Evolutionary conservation across 2,888 invertebrate genomes (phyloP).

Genomic region (Caenorhabditis sulstoni): DNA sequence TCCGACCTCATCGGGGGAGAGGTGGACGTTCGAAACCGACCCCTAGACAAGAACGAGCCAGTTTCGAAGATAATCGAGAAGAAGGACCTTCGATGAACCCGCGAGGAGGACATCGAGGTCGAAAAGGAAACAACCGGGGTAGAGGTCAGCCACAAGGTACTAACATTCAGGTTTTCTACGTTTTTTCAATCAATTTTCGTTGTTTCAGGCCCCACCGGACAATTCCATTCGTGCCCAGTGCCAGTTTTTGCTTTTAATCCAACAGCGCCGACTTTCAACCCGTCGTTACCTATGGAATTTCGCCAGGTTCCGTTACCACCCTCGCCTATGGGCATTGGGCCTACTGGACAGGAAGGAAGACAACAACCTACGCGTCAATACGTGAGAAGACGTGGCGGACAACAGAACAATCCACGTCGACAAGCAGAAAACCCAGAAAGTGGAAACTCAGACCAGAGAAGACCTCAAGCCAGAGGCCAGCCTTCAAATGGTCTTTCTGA

Average conservation of each 20-base stretch:
- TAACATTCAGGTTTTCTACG: no score
- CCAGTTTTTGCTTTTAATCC: slow-evolving; percentile 47
- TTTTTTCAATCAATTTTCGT: background rate
- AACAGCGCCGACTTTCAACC: slow-evolving; percentile 45
- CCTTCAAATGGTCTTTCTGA: background rate
- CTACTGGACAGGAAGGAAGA: no score
- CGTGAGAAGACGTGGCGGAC: slow-evolving; percentile 3
- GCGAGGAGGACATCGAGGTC: slow-evolving; percentile 34
- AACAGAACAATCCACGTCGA: slow-evolving; percentile 13
- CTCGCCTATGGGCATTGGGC: background rate
- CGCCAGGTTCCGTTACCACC: background rate
- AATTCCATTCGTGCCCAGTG: background rate
- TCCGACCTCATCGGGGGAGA: slow-evolving; percentile 22
- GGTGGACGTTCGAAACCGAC: slow-evolving; percentile 25
- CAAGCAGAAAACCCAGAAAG: slow-evolving; percentile 8
- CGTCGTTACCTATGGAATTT: background rate
- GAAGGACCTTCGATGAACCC: slow-evolving; percentile 40
- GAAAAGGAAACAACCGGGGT: slow-evolving; percentile 17
- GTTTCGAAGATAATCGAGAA: slow-evolving; percentile 22
- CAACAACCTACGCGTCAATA: background rate
- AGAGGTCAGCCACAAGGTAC: slow-evolving; percentile 17
- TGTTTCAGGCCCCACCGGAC: slow-evolving; percentile 12
- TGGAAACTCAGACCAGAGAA: slow-evolving; percentile 16
- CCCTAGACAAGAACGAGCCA: slow-evolving; percentile 25
- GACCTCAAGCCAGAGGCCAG: slow-evolving; percentile 24